phyloP scores from a whole-genome alignment of 2,888 invertebrate genomes.

The Amblyteles armatorius region DNA sequence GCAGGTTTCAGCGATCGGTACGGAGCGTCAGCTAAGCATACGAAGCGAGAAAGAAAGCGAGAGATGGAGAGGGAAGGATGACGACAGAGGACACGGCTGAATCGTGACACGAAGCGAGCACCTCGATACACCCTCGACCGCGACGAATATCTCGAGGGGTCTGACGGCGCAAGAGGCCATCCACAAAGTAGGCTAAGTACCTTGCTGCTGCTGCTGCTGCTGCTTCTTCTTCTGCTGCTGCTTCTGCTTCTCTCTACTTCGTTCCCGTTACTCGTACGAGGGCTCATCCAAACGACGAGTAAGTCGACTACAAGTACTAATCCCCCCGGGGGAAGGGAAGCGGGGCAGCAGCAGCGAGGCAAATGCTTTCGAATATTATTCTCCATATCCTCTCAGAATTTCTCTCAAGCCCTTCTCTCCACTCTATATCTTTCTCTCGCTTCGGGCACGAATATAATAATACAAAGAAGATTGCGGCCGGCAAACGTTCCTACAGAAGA shows the following conservation, averaged over 20 bases:
- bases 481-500: conserved; percentile 13
- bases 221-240: conserved; percentile 51
- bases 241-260: conserved; percentile 43
- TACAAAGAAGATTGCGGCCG: conserved; percentile 35
- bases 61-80: conserved; percentile 28
- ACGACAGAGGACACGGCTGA: conserved; percentile 53
- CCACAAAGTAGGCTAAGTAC: conserved; percentile 78
- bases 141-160: conserved; percentile 65
- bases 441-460: conserved; percentile 22
- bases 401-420: conserved; percentile 8
- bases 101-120: conserved; percentile 65
- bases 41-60: conserved; percentile 21
- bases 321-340: conserved; percentile 1
- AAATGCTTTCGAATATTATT: conserved; percentile 62
- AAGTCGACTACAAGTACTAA: conserved; percentile 52
- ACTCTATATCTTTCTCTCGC: background rate
- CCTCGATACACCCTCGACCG: conserved; percentile 63
- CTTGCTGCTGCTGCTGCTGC: conserved; percentile 60
- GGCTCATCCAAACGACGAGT: conserved; percentile 38
- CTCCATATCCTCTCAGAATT: conserved; percentile 21
- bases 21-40: conserved; percentile 47
- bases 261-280: conserved; percentile 50
- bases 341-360: background rate
- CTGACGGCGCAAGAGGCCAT: conserved; percentile 72
- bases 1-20: conserved; percentile 64